Conservation (phyloP, 2,797 vertebrate genomes). For the Hephaestus fuliginosus region DNA sequence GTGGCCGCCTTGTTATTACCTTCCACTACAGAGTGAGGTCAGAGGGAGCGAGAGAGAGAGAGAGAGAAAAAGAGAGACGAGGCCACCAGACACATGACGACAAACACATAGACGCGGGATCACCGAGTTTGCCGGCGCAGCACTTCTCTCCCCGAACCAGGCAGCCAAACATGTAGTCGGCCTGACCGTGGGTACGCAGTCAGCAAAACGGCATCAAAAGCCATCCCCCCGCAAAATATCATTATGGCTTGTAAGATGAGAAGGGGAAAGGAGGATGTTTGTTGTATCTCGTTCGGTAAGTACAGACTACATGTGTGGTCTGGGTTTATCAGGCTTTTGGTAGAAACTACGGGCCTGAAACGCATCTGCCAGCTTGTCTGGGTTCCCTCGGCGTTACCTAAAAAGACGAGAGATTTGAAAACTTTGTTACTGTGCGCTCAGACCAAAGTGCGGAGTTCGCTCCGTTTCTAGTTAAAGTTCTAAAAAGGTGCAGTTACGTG, state of each 20-base stretch:
- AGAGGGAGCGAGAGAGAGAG: slow-evolving; percentile 44
- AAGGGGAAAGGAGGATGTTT: slow-evolving; percentile 80
- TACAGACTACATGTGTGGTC: slow-evolving; percentile 83
- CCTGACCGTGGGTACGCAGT: slow-evolving; percentile 77
- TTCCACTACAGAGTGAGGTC: slow-evolving; percentile 78
- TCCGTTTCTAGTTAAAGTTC: slow-evolving; percentile 68
- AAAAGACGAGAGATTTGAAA: slow-evolving; percentile 11
- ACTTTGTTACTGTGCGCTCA: neutral
- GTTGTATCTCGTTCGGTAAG: slow-evolving; percentile 78
- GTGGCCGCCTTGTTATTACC: slow-evolving; percentile 82
- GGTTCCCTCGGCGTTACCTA: slow-evolving; percentile 61
- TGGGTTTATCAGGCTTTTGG: slow-evolving; percentile 73
- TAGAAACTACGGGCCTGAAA: slow-evolving; percentile 42
- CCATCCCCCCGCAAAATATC: slow-evolving; percentile 77
- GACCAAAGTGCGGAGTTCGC: slow-evolving; percentile 51
- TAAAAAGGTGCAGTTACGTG: slow-evolving; percentile 68
- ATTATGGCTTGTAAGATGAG: slow-evolving; percentile 82
- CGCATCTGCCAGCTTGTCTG: slow-evolving; percentile 63
- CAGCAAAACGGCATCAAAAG: slow-evolving; percentile 81
- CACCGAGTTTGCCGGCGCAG: slow-evolving; percentile 78
- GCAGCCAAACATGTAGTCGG: slow-evolving; percentile 73
- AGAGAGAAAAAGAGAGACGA: slow-evolving; percentile 23
- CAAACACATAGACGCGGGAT: slow-evolving; percentile 75
- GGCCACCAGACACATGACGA: slow-evolving; percentile 78
- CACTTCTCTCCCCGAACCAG: slow-evolving; percentile 76